Evolutionary conservation across 2,888 invertebrate genomes (phyloP).

Genomic region (Cenopis cana): DNA sequence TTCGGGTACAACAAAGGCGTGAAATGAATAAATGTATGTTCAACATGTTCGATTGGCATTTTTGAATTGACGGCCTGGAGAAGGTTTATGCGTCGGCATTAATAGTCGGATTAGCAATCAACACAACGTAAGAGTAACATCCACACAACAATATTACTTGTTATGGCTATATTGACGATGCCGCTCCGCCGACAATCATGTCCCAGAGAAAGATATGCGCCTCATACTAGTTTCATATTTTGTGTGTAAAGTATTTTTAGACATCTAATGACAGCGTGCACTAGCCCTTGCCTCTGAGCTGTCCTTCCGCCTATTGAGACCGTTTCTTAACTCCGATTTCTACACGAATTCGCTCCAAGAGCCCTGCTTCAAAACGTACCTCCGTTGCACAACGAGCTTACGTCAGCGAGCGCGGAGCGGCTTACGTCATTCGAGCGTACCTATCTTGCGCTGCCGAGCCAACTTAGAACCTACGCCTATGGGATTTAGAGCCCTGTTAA

Average conservation of each 20-base stretch:
- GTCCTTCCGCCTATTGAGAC: constrained; percentile 70
- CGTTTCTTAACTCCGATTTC: constrained; percentile 82
- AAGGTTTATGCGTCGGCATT: too few species aligned
- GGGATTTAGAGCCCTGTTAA: constrained; percentile 63
- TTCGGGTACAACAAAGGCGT: too few species aligned
- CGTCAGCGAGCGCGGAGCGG: constrained; percentile 82
- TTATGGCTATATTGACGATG: background rate
- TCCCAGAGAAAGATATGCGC: background rate
- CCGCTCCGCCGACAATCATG: background rate
- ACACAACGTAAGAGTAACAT: too few species aligned
- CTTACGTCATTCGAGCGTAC: constrained; percentile 82
- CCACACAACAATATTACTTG: background rate
- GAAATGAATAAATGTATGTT: too few species aligned
- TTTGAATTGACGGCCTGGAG: too few species aligned
- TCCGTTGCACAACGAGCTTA: constrained; percentile 85
- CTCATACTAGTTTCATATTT: background rate
- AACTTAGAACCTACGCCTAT: constrained; percentile 68
- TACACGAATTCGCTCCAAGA: constrained; percentile 80
- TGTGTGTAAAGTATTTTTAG: background rate
- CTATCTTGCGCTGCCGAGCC: constrained; percentile 61
- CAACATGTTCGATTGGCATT: too few species aligned
- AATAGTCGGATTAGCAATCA: too few species aligned
- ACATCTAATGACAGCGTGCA: constrained; percentile 24
- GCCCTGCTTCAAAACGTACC: constrained; percentile 80
- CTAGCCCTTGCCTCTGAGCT: constrained; percentile 60